Conservation (phyloP, 2,888 invertebrate genomes). For the Drosophila colorata region DNA sequence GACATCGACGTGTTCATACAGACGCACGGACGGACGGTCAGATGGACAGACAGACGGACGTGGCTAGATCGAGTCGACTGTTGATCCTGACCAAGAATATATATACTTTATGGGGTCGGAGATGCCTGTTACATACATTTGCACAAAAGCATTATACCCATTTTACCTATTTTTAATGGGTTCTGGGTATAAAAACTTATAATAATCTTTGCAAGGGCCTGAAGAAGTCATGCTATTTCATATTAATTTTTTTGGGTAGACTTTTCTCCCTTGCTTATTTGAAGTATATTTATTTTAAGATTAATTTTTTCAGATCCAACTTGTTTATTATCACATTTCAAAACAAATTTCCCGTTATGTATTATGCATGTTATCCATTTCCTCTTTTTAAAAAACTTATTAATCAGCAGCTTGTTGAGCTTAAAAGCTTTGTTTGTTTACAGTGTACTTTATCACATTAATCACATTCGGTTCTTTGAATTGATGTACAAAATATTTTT, state of each 20-base stretch:
- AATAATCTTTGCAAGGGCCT: too few species aligned
- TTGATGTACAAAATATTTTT: conserved; percentile 7
- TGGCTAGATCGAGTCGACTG: too few species aligned
- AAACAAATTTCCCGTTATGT: neutral
- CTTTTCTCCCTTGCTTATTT: neutral
- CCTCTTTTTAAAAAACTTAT: neutral
- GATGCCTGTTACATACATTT: too few species aligned
- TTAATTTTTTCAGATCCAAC: neutral
- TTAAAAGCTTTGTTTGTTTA: neutral
- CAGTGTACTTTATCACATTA: conserved; percentile 22
- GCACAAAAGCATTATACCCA: too few species aligned
- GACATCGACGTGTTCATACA: too few species aligned
- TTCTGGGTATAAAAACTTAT: neutral
- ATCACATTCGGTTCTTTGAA: conserved; percentile 17
- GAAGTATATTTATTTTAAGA: neutral
- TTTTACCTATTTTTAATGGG: too few species aligned
- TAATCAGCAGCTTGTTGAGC: neutral
- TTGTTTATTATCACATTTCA: neutral
- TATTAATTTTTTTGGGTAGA: conserved; percentile 8
- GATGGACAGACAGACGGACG: too few species aligned
- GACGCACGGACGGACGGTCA: too few species aligned
- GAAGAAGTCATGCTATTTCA: neutral
- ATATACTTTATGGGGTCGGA: too few species aligned
- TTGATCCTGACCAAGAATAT: too few species aligned
- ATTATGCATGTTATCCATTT: neutral